Conservation (phyloP, 1,140 invertebrate species). For the Caenorhabditis latens region DNA sequence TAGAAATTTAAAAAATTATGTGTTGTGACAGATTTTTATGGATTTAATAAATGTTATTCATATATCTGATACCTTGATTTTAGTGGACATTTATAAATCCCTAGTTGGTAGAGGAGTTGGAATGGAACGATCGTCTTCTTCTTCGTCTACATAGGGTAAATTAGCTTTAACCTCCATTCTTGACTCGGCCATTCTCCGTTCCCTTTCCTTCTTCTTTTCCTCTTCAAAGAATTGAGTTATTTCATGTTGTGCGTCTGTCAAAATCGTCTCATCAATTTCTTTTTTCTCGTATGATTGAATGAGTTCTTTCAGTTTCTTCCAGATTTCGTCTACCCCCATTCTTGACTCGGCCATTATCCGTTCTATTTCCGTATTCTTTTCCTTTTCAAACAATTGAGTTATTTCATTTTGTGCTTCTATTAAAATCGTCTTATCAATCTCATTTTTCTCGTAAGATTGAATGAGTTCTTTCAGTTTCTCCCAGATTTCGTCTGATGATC, state of each 20-base stretch:
- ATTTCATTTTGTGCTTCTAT: background rate
- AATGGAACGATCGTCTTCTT: no score
- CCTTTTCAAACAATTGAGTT: background rate
- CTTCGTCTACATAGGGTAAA: no score
- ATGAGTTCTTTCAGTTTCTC: background rate
- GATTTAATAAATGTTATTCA: conserved; percentile 32
- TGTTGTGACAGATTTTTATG: conserved; percentile 31
- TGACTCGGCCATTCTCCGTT: background rate
- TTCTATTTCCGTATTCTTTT: background rate
- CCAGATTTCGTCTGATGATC: background rate
- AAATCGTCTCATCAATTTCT: background rate
- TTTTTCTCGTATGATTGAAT: background rate
- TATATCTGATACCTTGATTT: background rate
- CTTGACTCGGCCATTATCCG: background rate
- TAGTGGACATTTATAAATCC: no score
- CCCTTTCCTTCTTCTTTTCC: background rate
- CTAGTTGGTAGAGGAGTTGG: no score
- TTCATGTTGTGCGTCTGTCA: background rate
- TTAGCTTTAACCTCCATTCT: no score
- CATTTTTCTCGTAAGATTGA: background rate
- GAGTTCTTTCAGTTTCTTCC: background rate
- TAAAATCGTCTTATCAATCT: background rate
- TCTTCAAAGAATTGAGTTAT: background rate
- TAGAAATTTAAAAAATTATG: conserved; percentile 9
- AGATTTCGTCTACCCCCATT: background rate